Evolutionary conservation across 2,113 vertebrate genomes (phyloP).

Genomic region (Anarhynchus alexandrinus): DNA sequence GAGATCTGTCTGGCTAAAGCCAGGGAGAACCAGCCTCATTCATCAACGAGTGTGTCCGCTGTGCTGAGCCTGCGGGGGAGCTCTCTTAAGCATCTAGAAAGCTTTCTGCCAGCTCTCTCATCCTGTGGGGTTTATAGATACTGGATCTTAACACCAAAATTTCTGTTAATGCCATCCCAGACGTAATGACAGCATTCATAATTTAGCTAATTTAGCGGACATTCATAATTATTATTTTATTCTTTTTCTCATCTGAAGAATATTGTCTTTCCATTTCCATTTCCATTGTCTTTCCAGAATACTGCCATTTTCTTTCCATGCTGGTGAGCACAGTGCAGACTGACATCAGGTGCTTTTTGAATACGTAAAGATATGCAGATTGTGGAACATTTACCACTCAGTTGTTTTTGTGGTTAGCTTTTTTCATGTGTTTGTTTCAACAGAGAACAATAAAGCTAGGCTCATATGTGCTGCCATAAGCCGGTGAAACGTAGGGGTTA

Average conservation of each 20-base stretch:
- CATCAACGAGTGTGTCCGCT: too few species aligned
- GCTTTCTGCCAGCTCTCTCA: background rate
- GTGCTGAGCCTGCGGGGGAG: background rate
- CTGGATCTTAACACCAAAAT: background rate
- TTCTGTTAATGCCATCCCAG: background rate
- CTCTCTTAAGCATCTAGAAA: background rate
- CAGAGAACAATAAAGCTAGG: background rate
- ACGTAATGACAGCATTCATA: background rate
- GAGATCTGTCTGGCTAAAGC: too few species aligned
- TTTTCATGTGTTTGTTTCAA: background rate
- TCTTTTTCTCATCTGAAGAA: background rate
- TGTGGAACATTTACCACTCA: background rate
- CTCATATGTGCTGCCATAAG: background rate
- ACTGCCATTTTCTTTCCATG: background rate
- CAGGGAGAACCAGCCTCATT: fast-evolving
- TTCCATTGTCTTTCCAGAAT: too few species aligned
- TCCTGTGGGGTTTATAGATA: fast-evolving
- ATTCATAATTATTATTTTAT: background rate
- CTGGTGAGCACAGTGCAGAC: background rate
- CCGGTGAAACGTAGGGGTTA: background rate
- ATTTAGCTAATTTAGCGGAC: background rate
- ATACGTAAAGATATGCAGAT: background rate
- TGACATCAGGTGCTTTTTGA: background rate
- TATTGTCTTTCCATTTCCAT: too few species aligned
- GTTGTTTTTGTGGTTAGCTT: background rate